Base-by-base conservation (phyloP, 2,797 vertebrate species). In the Bovichtus diacanthus region DNA sequence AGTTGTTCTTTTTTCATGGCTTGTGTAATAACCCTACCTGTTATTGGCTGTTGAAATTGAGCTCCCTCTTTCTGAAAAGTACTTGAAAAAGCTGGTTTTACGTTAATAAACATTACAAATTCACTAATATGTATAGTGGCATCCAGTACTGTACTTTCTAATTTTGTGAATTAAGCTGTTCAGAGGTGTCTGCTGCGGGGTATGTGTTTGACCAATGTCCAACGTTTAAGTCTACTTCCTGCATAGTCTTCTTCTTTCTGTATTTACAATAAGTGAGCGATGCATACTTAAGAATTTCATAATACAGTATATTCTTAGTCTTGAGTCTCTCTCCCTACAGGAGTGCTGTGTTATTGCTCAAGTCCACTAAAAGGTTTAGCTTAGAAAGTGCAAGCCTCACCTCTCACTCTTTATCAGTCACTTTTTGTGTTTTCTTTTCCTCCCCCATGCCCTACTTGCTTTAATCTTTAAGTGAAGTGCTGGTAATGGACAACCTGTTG, bases 401-500 rank as follows among this genome's bases (percentile, higher is more conserved):
- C 54, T 62, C 27, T 31, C 19, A 31, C 68, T 41, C 38, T 60
- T 25, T 34, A 53, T 72, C 73, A 62, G 46, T 72, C 74, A 65
- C 21, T 64, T 58, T 68, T 62, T 74, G 25, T 54, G 25, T 74
- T 65, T 34, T 44, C 31, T 50, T 53, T 36, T 50, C 54, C 36
- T 70, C 63, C 25, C 9, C 36, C 0, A 0, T 47, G 29, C 65
- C 44, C 69, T 36, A 0, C 44, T 65, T 44, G 44, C n/a, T 11
- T 74, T 72, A 62, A 71, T 80, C 44, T 74, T 64, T 49, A 36
- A 72, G 43, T 59, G 15, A 16, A 70, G 38, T 49, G 44, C 11
- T 63, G 38, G n/a, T 50, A 77, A 74, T 80, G 49, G 60, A 78
- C 59, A 70, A 43, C 50, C 31, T 81, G 38, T 64, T 58, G 4